Percentiles rank a stretch among this genome's conserved stretches.
Conservation (phyloP, 2,113 vertebrate species). For the Thryonomys swinderianus region DNA sequence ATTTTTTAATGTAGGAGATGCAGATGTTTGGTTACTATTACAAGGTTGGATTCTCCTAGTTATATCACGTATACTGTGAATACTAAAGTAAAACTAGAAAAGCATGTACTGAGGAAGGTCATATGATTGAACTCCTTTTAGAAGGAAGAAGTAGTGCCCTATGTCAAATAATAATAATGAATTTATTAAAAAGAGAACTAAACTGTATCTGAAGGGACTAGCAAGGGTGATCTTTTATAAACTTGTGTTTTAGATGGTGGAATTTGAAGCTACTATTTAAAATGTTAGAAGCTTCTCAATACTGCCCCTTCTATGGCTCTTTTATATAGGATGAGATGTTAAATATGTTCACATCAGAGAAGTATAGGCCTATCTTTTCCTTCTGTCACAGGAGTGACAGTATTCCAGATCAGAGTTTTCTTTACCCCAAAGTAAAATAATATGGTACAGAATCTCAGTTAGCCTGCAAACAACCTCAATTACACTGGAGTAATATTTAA, state of each 20-base stretch:
- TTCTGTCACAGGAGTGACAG: background rate
- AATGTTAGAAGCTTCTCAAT: background rate
- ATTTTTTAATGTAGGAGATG: background rate
- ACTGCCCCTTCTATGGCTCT: background rate
- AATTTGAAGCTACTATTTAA: background rate
- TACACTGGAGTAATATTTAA: background rate
- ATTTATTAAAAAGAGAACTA: background rate
- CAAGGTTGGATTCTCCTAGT: background rate
- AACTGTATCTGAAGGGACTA: background rate
- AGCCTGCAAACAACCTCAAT: background rate
- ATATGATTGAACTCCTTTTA: background rate
- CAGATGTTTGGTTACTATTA: background rate
- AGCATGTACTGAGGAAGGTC: background rate
- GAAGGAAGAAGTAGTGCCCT: background rate
- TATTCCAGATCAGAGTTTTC: background rate
- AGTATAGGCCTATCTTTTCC: background rate
- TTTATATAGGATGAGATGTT: background rate
- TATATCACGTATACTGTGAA: background rate
- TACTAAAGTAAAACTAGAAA: background rate
- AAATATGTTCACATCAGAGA: background rate
- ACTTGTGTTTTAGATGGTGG: background rate
- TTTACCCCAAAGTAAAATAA: background rate
- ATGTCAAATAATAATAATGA: background rate
- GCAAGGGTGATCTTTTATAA: background rate
- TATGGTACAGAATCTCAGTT: background rate